Evolutionary conservation across 2,888 invertebrate genomes (phyloP), one percentile per base, ranked within the genome.

Genomic region (Hyposoter didymator): DNA sequence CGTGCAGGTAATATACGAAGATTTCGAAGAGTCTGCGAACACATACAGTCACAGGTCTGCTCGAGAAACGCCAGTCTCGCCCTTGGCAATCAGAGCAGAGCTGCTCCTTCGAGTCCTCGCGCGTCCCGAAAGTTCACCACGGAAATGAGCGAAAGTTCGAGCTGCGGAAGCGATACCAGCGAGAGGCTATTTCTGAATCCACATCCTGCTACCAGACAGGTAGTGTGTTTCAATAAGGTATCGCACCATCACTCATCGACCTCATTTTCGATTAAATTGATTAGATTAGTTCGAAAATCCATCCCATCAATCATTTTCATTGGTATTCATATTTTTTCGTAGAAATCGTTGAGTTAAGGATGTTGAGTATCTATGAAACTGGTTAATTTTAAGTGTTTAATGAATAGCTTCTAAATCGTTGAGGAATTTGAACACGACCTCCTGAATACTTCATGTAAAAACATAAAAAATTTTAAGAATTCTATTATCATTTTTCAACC

Each of bases 21-120:
- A 86, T 99, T 99, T 95, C 96, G 99, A 79, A 96, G 99, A 90
- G 98, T 99, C 89, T 99, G 99, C 94, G 99, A 99, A 93, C 98
- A 99, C 94, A 98, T 99, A 88, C 99, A 99, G 93, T 96, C 97
- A 47, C 98, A 98, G 88, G 97, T 97, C 67, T 95, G 95, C 89
- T 94, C 95, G 69, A 94, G 95, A 86, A 92, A 91, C 84, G 89
- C 90, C n/a, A 90, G 92, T 28, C 73, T 93, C 45, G 91, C 89
- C 79, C 84, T 92, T n/a, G 89, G 92, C 12, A 90, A 91, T 14
- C 92, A 93, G 47, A 92, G 91, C 87, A 90, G 93, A 92, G 94
- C 90, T 84, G 95, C 96, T 28, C 96, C 96, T 39, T 95, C 96
- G 10, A 96, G 96, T 89, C 96, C 96, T 0, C 92, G 96, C 74